A percentile compares a stretch with the other conserved stretches of the same genome.
phyloP scores from a whole-genome alignment of 1,140 invertebrate genomes.

The Dryas iulia region DNA sequence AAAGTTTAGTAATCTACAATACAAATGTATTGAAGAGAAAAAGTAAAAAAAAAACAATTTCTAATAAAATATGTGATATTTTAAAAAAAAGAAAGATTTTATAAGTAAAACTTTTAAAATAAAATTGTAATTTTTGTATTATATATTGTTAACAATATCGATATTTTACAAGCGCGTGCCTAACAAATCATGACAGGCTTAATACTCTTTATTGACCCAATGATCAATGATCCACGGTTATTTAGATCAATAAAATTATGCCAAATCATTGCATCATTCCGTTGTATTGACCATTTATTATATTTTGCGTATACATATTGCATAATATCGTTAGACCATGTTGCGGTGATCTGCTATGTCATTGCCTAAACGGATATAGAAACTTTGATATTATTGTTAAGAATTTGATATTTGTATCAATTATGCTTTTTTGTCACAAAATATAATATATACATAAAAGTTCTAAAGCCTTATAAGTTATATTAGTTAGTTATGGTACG shows the following conservation, averaged over 20 bases:
- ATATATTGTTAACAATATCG: neutral
- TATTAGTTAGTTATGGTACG: too few species aligned
- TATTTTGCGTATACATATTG: conserved; percentile 45
- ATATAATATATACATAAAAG: too few species aligned
- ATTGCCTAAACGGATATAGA: conserved; percentile 40
- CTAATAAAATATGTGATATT: neutral
- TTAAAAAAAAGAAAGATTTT: neutral
- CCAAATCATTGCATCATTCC: conserved; percentile 69
- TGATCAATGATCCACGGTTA: conserved; percentile 75
- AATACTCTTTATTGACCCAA: conserved; percentile 70
- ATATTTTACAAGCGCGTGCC: conserved; percentile 7
- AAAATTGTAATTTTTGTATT: neutral
- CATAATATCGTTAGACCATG: conserved; percentile 31
- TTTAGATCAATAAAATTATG: conserved; percentile 78
- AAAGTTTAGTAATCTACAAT: too few species aligned
- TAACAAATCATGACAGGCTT: conserved; percentile 59
- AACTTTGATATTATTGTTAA: neutral
- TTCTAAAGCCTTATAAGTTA: too few species aligned
- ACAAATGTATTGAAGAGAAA: too few species aligned
- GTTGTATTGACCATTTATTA: conserved; percentile 64
- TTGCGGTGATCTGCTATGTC: conserved; percentile 40
- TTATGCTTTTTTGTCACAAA: neutral
- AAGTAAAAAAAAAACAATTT: too few species aligned
- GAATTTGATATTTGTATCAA: neutral
- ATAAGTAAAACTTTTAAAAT: neutral